Conservation (phyloP, 2,888 invertebrate species). For the Sinopyrophorus schimmeli region DNA sequence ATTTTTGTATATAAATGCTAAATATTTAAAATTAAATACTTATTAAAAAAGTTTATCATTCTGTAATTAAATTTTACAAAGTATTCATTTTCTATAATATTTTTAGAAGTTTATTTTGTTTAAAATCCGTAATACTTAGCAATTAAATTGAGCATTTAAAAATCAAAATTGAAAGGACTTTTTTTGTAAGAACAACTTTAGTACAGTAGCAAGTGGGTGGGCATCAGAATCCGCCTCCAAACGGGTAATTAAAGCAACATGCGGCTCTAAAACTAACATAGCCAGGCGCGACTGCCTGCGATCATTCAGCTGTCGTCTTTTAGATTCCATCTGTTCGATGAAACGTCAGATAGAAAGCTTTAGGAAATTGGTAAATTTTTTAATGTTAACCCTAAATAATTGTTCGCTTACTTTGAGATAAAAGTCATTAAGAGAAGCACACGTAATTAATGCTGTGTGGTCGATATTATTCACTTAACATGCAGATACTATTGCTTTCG, state of each 20-base stretch:
- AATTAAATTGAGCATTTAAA: too few relatives aligned
- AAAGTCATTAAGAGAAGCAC: background rate
- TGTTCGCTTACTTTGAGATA: conserved; percentile 2
- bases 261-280: conserved; percentile 32
- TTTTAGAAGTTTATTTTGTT: too few relatives aligned
- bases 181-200: conserved; percentile 14
- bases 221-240: conserved; percentile 29
- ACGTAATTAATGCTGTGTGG: too few relatives aligned
- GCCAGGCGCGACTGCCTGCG: conserved; percentile 22
- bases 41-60: too few relatives aligned
- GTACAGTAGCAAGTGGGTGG: conserved; percentile 33
- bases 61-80: too few relatives aligned
- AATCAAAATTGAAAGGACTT: background rate
- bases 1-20: background rate
- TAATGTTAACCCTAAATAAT: conserved; percentile 11
- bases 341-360: conserved; percentile 22
- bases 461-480: conserved; percentile 26
- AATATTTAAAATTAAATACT: background rate
- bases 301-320: conserved; percentile 32
- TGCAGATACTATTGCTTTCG: conserved; percentile 33
- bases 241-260: conserved; percentile 31
- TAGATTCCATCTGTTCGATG: conserved; percentile 27
- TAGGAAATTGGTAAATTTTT: conserved; percentile 29
- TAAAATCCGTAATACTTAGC: too few relatives aligned
- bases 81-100: too few relatives aligned